Evolutionary conservation across 2,797 vertebrate genomes (phyloP).

Genomic region (Falco concolor): DNA sequence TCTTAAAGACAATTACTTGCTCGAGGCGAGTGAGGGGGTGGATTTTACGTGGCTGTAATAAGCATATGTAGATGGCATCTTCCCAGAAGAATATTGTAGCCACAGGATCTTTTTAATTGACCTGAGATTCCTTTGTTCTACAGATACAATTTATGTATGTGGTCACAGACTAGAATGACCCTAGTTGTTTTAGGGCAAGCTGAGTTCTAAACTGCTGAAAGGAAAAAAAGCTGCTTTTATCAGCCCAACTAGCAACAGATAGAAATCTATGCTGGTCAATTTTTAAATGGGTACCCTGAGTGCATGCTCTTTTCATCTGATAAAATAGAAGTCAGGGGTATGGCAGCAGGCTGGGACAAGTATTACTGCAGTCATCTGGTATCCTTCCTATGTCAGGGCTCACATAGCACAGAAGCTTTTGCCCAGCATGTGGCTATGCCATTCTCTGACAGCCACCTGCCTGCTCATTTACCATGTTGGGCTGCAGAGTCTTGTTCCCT

Average conservation of each 20-base stretch:
- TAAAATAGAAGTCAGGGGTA: background rate
- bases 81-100: constrained; percentile 50
- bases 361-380: background rate
- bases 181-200: constrained; percentile 1
- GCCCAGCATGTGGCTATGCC: background rate
- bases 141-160: constrained; percentile 30
- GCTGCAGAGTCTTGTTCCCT: background rate
- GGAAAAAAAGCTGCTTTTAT: background rate
- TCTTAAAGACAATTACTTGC: constrained; percentile 48
- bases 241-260: background rate
- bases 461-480: rapidly evolving
- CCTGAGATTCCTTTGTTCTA: constrained; percentile 55
- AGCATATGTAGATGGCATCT: constrained; percentile 43
- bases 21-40: constrained; percentile 29
- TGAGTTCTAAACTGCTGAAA: constrained; percentile 26
- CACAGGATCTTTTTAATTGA: constrained; percentile 63
- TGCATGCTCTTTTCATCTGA: background rate
- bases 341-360: background rate
- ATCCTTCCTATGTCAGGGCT: background rate
- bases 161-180: constrained; percentile 48
- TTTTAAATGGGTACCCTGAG: background rate
- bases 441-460: background rate
- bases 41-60: constrained; percentile 41
- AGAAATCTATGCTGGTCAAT: background rate
- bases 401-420: background rate